Percentiles rank a stretch among this genome's conserved stretches.
phyloP scores from a whole-genome alignment of 2,888 invertebrate species.

The Acholoe squamosa region DNA sequence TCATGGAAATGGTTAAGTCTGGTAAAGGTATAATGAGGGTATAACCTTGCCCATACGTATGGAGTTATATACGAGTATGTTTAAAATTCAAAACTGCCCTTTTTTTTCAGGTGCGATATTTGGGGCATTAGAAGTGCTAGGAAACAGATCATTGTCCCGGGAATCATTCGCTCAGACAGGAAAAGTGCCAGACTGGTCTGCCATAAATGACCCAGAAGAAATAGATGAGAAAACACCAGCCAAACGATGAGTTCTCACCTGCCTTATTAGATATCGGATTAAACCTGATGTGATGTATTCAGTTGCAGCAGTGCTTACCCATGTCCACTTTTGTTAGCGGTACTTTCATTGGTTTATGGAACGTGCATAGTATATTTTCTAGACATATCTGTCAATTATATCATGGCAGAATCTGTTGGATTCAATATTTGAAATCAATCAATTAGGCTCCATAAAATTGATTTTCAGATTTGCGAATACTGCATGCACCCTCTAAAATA shows the following conservation, averaged over 20 bases:
- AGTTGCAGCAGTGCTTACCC: too few species aligned
- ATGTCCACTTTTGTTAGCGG: too few species aligned
- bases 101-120: conserved; percentile 88
- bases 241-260: neutral
- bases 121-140: conserved; percentile 90
- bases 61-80: too few species aligned
- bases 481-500: too few species aligned
- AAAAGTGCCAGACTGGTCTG: conserved; percentile 91
- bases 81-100: neutral
- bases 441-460: too few species aligned
- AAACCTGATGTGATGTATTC: too few species aligned
- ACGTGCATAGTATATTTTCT: neutral
- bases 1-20: too few species aligned
- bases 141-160: conserved; percentile 88
- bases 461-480: too few species aligned
- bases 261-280: neutral
- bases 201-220: conserved; percentile 66
- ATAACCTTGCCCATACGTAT: too few species aligned
- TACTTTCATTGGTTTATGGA: too few species aligned
- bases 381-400: neutral
- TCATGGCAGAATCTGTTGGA: neutral
- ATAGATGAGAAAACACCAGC: conserved; percentile 35
- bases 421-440: too few species aligned
- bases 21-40: too few species aligned
- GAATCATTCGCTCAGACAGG: conserved; percentile 87